Percentiles rank a stretch among this genome's conserved stretches.
Conservation (phyloP, 1,140 invertebrate genomes). For the Metaphire vulgaris region DNA sequence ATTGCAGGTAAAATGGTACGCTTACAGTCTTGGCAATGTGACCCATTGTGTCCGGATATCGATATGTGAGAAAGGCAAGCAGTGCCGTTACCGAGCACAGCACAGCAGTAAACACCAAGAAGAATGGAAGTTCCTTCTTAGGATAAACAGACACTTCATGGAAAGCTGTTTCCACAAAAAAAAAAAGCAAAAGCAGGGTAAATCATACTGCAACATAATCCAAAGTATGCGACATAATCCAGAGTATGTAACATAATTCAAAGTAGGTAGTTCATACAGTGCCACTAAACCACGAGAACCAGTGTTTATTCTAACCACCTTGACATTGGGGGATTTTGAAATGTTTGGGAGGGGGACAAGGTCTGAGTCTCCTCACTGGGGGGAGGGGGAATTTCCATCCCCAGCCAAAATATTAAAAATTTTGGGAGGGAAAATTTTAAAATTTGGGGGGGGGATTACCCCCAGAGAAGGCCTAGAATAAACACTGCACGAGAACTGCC, state of each 20-base stretch:
- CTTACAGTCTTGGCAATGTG: conserved; percentile 68
- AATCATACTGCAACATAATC: background rate
- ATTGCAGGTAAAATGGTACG: conserved; percentile 26
- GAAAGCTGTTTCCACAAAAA: conserved; percentile 67
- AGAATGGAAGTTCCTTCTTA: conserved; percentile 90
- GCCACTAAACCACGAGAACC: background rate
- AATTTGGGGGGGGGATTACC: too few relatives aligned
- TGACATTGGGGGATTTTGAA: too few relatives aligned
- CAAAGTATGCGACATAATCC: background rate
- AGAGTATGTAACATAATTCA: background rate
- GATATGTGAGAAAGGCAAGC: conserved; percentile 81
- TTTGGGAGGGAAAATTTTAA: too few relatives aligned
- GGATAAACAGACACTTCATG: conserved; percentile 94
- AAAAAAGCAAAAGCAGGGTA: conserved; percentile 12
- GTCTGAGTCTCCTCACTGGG: too few relatives aligned
- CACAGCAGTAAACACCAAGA: conserved; percentile 88
- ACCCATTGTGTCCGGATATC: conserved; percentile 89
- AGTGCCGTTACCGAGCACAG: conserved; percentile 87
- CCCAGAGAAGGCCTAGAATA: too few relatives aligned
- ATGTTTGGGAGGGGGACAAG: too few relatives aligned
- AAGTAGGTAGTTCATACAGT: background rate
- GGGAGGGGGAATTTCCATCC: background rate
- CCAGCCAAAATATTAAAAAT: too few relatives aligned
- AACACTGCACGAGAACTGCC: too few relatives aligned
- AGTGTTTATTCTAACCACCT: too few relatives aligned